Conservation (phyloP, 2,888 invertebrate genomes). For the Philopedon plagiatum region DNA sequence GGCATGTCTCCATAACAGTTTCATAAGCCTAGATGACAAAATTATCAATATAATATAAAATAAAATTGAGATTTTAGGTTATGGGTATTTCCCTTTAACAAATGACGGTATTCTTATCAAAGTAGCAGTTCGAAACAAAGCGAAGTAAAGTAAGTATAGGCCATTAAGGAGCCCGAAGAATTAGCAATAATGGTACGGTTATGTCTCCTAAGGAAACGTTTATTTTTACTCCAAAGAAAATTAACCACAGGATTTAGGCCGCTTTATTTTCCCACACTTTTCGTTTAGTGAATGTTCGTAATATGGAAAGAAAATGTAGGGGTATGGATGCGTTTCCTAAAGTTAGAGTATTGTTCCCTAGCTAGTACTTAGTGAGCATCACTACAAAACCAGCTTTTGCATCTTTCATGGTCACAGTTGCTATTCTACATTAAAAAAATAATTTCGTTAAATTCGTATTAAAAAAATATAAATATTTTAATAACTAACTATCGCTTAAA, state of each 20-base stretch:
- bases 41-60: not conserved
- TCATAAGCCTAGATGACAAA: not conserved
- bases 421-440: no score
- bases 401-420: no score
- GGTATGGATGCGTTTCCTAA: no score
- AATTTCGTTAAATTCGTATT: no score
- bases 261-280: not conserved
- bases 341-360: no score
- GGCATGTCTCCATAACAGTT: no score
- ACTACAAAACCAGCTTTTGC: no score
- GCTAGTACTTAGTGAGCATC: no score
- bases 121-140: not conserved
- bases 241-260: not conserved
- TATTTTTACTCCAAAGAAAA: not conserved
- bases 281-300: not conserved
- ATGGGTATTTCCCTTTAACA: not conserved
- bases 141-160: not conserved
- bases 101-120: not conserved
- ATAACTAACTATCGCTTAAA: no score
- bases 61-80: not conserved
- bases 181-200: conserved; percentile 10
- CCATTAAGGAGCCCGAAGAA: not conserved
- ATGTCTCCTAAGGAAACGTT: not conserved
- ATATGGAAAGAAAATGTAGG: no score
- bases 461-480: no score